Percentiles rank a stretch among this genome's conserved stretches.
Evolutionary conservation across 1,140 invertebrate species (phyloP).

Genomic region (Anastrepha ludens): DNA sequence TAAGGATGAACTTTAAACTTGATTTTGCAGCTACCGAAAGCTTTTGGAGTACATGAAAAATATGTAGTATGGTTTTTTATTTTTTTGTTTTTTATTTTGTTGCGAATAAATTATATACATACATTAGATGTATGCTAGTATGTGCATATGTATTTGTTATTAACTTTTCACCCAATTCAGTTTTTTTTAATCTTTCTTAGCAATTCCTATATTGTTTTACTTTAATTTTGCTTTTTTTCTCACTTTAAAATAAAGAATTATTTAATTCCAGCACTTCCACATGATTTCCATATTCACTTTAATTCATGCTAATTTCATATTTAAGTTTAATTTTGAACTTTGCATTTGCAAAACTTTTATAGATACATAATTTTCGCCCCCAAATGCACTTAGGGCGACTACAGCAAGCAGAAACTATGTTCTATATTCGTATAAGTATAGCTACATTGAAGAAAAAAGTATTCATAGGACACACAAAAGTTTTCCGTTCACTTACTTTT

Average conservation of each 20-base stretch:
- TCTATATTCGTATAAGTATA: constrained; percentile 30
- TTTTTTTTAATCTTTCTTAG: not conserved
- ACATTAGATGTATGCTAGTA: too few species aligned
- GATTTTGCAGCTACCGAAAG: not conserved
- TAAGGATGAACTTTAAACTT: constrained; percentile 42
- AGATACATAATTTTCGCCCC: constrained; percentile 50
- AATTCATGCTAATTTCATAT: not conserved
- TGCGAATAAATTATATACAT: too few species aligned
- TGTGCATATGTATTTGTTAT: not conserved
- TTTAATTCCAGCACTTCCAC: not conserved
- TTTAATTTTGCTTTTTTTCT: not conserved
- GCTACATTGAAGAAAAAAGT: not conserved
- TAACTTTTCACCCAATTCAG: not conserved
- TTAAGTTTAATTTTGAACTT: constrained; percentile 21
- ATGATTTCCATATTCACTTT: not conserved
- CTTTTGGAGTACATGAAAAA: not conserved
- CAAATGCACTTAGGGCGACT: constrained; percentile 44
- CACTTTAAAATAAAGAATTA: not conserved
- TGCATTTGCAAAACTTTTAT: constrained; percentile 44
- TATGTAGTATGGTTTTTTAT: not conserved
- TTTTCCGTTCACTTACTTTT: constrained; percentile 24
- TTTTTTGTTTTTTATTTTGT: too few species aligned
- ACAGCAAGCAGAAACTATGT: constrained; percentile 41
- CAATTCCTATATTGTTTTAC: not conserved
- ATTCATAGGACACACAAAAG: not conserved